Conservation (phyloP, 1,140 invertebrate genomes). For the Drosophila simulans region DNA sequence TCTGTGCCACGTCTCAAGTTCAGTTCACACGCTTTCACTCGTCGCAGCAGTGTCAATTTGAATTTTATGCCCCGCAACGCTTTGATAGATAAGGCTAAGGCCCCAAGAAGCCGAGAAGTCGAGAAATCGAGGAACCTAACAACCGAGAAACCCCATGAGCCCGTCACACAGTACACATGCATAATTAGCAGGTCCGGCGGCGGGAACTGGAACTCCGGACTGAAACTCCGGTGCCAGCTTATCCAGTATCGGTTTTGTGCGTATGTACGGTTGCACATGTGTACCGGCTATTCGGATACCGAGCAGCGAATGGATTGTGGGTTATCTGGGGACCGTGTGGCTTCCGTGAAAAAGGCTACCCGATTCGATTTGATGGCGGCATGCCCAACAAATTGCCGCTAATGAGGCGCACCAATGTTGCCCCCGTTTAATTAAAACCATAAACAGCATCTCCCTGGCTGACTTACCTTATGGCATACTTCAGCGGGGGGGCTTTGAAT, state of each 20-base stretch:
- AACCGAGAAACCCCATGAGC: conserved; percentile 20
- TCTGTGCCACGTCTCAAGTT: conserved; percentile 70
- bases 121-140: background rate
- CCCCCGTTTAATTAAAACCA: conserved; percentile 73
- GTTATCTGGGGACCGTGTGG: conserved; percentile 48
- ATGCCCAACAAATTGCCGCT: conserved; percentile 77
- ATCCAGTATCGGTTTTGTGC: conserved; percentile 15
- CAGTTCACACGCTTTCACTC: conserved; percentile 84
- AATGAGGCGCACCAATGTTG: conserved; percentile 71
- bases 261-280: background rate
- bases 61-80: conserved; percentile 61
- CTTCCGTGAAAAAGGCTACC: conserved; percentile 55
- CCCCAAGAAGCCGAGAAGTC: background rate
- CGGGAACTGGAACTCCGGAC: conserved; percentile 31
- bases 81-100: conserved; percentile 60
- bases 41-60: conserved; percentile 58
- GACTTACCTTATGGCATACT: conserved; percentile 42
- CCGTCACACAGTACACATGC: conserved; percentile 43
- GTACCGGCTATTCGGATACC: conserved; percentile 6
- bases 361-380: conserved; percentile 63
- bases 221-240: conserved; percentile 10
- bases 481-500: conserved; percentile 13
- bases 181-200: conserved; percentile 59
- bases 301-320: background rate
- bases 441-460: conserved; percentile 52